These are phyloP conservation scores for Tupaia chinensis DNA, from an alignment of 2,113 vertebrate genomes.

Conservation along the genomic window DNA sequence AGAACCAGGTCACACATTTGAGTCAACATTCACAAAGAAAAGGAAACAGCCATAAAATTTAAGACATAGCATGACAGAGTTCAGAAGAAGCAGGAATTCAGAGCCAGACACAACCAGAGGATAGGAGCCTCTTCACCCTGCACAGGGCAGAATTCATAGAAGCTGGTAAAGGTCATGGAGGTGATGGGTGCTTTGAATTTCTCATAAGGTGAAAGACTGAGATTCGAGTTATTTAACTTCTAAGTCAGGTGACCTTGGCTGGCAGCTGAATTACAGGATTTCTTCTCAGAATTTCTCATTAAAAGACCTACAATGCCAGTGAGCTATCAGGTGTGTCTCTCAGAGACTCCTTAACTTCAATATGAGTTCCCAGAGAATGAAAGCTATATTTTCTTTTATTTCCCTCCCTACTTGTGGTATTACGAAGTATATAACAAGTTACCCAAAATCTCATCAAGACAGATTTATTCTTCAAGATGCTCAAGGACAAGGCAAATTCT, in stretches of 20 bases:
- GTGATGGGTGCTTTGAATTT: neutral
- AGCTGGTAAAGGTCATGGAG: neutral
- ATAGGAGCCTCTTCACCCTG: neutral
- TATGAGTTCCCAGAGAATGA: neutral
- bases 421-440: neutral
- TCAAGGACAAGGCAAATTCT: neutral
- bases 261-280: neutral
- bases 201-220: neutral
- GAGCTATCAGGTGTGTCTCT: neutral
- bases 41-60: neutral
- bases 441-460: neutral
- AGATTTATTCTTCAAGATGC: neutral
- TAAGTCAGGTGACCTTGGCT: neutral
- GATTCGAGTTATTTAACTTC: neutral
- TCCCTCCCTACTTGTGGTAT: neutral
- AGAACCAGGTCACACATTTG: neutral
- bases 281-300: neutral
- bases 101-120: neutral
- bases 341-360: neutral
- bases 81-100: neutral
- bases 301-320: no score
- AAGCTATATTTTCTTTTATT: neutral
- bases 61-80: neutral
- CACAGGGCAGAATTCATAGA: neutral
- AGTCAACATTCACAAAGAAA: neutral